Evolutionary conservation across 2,888 invertebrate species (phyloP).

Genomic region (Drosophila macrothrix): DNA sequence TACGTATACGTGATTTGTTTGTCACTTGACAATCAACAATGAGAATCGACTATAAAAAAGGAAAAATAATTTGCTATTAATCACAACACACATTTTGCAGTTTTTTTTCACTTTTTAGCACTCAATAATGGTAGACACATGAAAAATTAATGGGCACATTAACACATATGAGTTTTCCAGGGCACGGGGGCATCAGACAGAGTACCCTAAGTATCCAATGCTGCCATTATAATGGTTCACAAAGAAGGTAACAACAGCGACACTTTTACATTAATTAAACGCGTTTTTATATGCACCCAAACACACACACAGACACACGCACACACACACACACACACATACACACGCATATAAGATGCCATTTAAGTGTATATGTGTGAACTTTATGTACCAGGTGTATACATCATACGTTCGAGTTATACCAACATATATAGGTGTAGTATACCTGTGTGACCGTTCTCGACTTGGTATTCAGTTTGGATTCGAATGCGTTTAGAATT

Average conservation of each 20-base stretch:
- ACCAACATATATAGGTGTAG: conserved; percentile 34
- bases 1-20: conserved; percentile 20
- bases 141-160: conserved; percentile 67
- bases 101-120: conserved; percentile 53
- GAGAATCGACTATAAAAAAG: conserved; percentile 24
- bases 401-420: conserved; percentile 51
- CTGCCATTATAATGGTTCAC: conserved; percentile 42
- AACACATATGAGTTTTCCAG: conserved; percentile 52
- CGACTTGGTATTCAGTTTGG: conserved; percentile 31
- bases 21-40: conserved; percentile 8
- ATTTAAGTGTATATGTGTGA: conserved; percentile 15
- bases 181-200: conserved; percentile 5
- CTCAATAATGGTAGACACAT: conserved; percentile 57
- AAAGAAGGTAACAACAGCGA: conserved; percentile 53
- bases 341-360: conserved; percentile 20
- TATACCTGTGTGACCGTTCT: conserved; percentile 26
- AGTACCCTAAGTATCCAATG: conserved; percentile 43
- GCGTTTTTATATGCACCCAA: conserved; percentile 71
- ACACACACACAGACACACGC: conserved; percentile 1
- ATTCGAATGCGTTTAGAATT: conserved; percentile 37
- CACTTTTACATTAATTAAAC: conserved; percentile 80
- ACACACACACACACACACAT: background rate
- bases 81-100: conserved; percentile 2
- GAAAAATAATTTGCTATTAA: conserved; percentile 31
- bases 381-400: conserved; percentile 48